phyloP scores from a whole-genome alignment of 35 echinoderm and acorn worm species.

The Chiridota heheva region DNA sequence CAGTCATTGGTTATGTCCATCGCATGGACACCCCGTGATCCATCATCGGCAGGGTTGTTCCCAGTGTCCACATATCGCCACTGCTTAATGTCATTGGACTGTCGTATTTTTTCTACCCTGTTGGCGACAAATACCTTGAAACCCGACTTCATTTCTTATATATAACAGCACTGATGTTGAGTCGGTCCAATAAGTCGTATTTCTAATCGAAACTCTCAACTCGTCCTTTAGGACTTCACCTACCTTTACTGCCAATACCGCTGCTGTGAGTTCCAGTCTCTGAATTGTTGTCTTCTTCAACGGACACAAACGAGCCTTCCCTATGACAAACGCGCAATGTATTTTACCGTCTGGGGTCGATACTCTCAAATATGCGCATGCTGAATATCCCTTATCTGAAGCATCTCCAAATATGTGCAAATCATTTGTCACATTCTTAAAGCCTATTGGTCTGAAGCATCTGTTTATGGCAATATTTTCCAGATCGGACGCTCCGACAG shows the following conservation, averaged over 20 bases:
- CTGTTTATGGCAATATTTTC: neutral
- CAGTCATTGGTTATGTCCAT: constrained; percentile 1
- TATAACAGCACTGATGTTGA: constrained; percentile 28
- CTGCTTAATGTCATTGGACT: neutral
- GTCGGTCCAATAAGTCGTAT: constrained; percentile 35
- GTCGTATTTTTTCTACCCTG: constrained; percentile 21
- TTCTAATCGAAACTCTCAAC: neutral
- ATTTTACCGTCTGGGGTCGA: neutral
- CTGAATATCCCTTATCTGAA: constrained; percentile 32
- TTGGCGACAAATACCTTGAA: constrained; percentile 48
- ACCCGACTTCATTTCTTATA: constrained; percentile 10
- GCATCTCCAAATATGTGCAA: constrained; percentile 66
- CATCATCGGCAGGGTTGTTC: constrained; percentile 66
- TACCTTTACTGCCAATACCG: constrained; percentile 15
- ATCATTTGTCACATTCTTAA: neutral
- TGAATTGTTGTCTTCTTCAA: constrained; percentile 50
- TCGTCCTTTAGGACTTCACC: constrained; percentile 15
- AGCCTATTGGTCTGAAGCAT: constrained; percentile 1
- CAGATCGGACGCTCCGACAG: constrained; percentile 16
- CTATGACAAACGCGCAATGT: constrained; percentile 46
- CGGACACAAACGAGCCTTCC: constrained; percentile 37
- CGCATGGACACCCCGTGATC: constrained; percentile 46
- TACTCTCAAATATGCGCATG: constrained; percentile 26
- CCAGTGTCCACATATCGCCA: constrained; percentile 61
- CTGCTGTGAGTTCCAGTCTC: constrained; percentile 52